Evolutionary conservation across 2,113 vertebrate genomes (phyloP), one percentile per base, ranked within the genome.

Genomic region (Cryptotis parvus): DNA sequence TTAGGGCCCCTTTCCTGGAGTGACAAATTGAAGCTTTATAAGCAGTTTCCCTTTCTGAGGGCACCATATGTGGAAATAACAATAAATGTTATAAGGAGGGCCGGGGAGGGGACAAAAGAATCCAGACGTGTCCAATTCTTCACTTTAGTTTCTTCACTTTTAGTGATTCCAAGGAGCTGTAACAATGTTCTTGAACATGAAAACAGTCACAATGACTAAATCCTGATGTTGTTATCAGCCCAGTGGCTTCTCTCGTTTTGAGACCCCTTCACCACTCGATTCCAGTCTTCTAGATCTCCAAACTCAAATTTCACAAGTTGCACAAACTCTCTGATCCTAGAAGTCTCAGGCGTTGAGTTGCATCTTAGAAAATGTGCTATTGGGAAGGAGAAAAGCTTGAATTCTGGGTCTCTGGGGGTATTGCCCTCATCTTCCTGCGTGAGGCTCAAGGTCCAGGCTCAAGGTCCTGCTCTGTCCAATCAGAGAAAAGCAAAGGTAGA

Each of bases 401-500:
- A n/a, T 27, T 4, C 0, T 0, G 68, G 31, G 27, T 90, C n/a
- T 20, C 24, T 8, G 14, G 6, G 8, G 37, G 14, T 24, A 1
- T n/a, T 20, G 31, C 2, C 1, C 68, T 45, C 31, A 0, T 1
- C 52, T 9, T 16, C 8, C 45, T 1, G 0, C n/a, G n/a, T n/a
- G 55, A 9, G 29, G 11, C 63, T 11, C n/a, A n/a, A n/a, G n/a
- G 8, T 9, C 15, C 16, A 0, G 0, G 22, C 24, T 31, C 14
- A 35, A 26, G 9, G 35, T 27, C 80, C 27, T 22, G 37, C 78
- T 80, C 16, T 1, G 1, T 6, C 41, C 37, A n/a, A 52, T 43
- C 85, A 74, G 66, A 31, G n/a, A 83, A 52, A 39, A 68, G 65
- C 37, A 31, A 24, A 27, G 37, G 9, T 14, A 37, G 66, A 55